phyloP scores from a whole-genome alignment of 2,113 vertebrate species.

The Lycocorax pyrrhopterus region DNA sequence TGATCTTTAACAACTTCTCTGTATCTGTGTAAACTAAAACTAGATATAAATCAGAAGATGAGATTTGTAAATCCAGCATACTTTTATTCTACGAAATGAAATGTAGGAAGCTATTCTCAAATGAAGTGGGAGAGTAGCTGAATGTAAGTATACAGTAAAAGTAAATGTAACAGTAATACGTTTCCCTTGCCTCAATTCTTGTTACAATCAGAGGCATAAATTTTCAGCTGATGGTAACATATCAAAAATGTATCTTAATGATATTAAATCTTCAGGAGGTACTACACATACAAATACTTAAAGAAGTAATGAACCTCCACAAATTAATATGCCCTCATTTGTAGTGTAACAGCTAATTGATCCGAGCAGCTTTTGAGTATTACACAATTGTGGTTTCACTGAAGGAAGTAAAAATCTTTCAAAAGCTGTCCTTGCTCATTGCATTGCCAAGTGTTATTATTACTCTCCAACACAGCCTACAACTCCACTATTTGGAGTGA shows the following conservation, averaged over 20 bases:
- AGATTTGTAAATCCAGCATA: background rate
- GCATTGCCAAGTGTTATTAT: background rate
- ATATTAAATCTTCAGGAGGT: background rate
- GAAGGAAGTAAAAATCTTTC: background rate
- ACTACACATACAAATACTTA: background rate
- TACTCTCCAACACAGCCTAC: background rate
- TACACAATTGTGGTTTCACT: background rate
- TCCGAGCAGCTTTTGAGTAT: background rate
- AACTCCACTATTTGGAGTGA: background rate
- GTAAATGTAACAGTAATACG: background rate
- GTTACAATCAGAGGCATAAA: background rate
- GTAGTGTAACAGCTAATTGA: background rate
- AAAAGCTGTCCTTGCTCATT: background rate
- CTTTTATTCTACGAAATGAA: background rate
- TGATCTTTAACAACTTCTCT: background rate
- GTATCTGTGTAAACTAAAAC: background rate
- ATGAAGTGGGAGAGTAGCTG: background rate
- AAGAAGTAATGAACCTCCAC: background rate
- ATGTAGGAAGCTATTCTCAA: background rate
- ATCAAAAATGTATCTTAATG: background rate
- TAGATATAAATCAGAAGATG: background rate
- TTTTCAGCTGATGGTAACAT: background rate
- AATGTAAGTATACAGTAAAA: background rate
- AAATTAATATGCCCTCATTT: background rate
- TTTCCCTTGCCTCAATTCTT: background rate